Conservation (phyloP, 2,113 vertebrate genomes). For the Epinephelus fuscoguttatus region DNA sequence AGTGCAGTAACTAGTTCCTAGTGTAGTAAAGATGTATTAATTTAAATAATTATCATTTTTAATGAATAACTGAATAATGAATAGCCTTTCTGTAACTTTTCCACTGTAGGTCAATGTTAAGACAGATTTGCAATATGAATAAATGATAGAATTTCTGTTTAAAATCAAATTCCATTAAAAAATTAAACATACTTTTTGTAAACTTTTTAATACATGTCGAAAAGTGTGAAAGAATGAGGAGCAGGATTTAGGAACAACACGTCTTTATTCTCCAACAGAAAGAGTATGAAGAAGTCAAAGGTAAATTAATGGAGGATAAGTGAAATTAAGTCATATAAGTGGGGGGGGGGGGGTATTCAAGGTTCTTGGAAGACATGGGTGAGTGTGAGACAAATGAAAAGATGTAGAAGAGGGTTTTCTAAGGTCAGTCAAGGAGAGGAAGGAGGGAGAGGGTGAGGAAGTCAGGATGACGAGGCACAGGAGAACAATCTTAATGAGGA, state of each 20-base stretch:
- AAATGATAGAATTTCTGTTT: background rate
- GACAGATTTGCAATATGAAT: background rate
- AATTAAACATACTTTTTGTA: background rate
- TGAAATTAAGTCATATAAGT: background rate
- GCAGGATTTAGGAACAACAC: background rate
- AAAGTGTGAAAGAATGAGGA: background rate
- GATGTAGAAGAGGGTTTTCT: background rate
- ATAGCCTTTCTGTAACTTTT: background rate
- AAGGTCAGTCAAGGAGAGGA: background rate
- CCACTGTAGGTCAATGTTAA: too few species aligned
- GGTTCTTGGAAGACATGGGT: background rate
- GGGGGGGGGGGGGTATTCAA: too few species aligned
- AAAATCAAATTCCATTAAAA: background rate
- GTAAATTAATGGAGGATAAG: background rate
- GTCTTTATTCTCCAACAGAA: background rate
- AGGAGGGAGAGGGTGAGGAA: background rate
- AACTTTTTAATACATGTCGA: background rate
- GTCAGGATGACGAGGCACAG: background rate
- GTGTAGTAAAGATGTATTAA: background rate
- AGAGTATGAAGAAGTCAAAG: background rate
- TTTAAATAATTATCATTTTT: background rate
- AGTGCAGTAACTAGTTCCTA: background rate
- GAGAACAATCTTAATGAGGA: conserved; percentile 22
- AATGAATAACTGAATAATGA: background rate
- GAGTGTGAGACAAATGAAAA: background rate